Conservation (phyloP, 2,113 vertebrate species). For the Megaleporinus macrocephalus region DNA sequence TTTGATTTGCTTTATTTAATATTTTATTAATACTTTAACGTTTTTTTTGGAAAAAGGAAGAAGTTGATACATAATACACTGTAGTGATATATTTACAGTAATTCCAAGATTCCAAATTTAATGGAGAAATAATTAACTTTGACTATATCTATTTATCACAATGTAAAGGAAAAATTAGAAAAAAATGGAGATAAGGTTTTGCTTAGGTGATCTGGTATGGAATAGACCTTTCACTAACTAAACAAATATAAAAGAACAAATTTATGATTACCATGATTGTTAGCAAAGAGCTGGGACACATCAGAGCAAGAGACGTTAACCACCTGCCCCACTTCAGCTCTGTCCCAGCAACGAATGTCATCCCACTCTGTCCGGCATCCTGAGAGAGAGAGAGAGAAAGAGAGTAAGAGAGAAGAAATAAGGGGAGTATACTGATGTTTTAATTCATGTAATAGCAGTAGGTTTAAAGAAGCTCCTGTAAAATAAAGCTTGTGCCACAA, state of each 20-base stretch:
- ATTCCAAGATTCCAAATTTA: too few species aligned
- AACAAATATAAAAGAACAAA: neutral
- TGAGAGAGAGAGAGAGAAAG: conserved; percentile 33
- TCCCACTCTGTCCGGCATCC: conserved; percentile 76
- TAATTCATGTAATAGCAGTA: neutral
- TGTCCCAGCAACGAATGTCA: conserved; percentile 71
- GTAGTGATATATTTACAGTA: too few species aligned
- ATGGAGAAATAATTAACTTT: too few species aligned
- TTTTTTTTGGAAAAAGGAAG: too few species aligned
- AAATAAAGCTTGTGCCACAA: neutral
- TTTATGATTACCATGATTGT: conserved; percentile 68
- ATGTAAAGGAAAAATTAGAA: too few species aligned
- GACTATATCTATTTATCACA: too few species aligned
- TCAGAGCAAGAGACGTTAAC: conserved; percentile 73
- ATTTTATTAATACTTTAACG: too few species aligned
- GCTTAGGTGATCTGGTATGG: neutral
- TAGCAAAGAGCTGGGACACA: conserved; percentile 71
- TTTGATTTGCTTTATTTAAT: too few species aligned
- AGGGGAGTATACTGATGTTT: neutral
- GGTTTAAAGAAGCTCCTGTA: neutral
- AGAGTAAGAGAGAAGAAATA: neutral
- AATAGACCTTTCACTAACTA: neutral
- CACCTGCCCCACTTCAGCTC: conserved; percentile 70
- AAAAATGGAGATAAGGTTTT: too few species aligned
- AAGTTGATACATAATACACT: too few species aligned